Conservation (phyloP, 2,888 invertebrate genomes). For the Argyra leucocephala region DNA sequence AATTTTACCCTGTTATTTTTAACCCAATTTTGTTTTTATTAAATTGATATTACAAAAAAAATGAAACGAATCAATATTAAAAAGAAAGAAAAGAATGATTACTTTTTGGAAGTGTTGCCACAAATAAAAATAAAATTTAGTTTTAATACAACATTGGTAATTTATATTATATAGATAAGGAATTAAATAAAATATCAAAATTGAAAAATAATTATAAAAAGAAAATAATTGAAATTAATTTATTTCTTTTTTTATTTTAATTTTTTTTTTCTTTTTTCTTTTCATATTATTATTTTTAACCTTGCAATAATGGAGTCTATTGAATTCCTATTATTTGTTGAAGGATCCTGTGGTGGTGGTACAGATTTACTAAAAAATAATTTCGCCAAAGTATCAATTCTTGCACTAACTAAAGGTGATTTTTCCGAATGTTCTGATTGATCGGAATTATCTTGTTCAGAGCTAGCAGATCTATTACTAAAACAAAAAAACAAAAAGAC, state of each 20-base stretch:
- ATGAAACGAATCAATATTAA: too few relatives aligned
- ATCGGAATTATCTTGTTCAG: slow-evolving; percentile 49
- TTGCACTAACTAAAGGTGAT: slow-evolving; percentile 58
- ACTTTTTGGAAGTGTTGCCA: too few relatives aligned
- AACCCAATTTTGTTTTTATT: too few relatives aligned
- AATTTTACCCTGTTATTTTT: too few relatives aligned
- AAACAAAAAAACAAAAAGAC: slow-evolving; percentile 23
- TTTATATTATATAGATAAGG: too few relatives aligned
- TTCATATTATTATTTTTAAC: slow-evolving; percentile 31
- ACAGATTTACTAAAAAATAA: slow-evolving; percentile 58
- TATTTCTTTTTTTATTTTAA: slow-evolving; percentile 7
- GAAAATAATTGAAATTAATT: slow-evolving; percentile 10
- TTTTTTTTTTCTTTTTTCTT: slow-evolving; percentile 3
- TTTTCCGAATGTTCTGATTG: slow-evolving; percentile 48
- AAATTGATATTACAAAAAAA: too few relatives aligned
- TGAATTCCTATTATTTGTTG: slow-evolving; percentile 42
- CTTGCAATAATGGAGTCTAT: slow-evolving; percentile 44
- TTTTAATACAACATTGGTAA: too few relatives aligned
- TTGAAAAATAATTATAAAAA: slow-evolving; percentile 15
- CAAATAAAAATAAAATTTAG: too few relatives aligned
- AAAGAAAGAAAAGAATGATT: too few relatives aligned
- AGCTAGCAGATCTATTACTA: slow-evolving; percentile 51
- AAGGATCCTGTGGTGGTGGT: slow-evolving; percentile 40
- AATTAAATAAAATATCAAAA: too few relatives aligned
- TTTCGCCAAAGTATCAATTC: slow-evolving; percentile 66